A percentile compares a stretch with the other conserved stretches of the same genome.
Evolutionary conservation across 2,888 invertebrate species (phyloP).

Genomic region (Julus scandinavius): DNA sequence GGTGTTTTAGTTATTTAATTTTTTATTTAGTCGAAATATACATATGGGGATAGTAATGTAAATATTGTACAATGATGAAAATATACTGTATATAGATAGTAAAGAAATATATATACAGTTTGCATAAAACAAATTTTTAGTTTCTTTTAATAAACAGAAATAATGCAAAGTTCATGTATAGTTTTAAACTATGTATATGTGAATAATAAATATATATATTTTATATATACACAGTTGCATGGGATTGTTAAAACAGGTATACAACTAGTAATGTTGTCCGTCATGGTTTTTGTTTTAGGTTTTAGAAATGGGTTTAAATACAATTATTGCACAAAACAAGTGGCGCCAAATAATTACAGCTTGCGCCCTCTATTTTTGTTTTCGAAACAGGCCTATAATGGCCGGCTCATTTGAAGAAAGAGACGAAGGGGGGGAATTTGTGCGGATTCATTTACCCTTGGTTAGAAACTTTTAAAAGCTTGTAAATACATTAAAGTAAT

Average conservation of each 20-base stretch:
- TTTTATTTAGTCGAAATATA: too few species aligned
- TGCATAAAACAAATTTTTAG: too few species aligned
- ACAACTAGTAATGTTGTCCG: background rate
- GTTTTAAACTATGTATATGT: too few species aligned
- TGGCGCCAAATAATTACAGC: slow-evolving; percentile 45
- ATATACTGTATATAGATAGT: too few species aligned
- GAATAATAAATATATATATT: too few species aligned
- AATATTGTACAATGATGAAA: too few species aligned
- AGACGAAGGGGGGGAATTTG: slow-evolving; percentile 35
- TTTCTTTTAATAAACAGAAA: too few species aligned
- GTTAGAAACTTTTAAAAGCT: slow-evolving; percentile 46
- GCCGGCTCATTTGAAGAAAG: slow-evolving; percentile 22
- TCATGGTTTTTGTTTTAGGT: background rate
- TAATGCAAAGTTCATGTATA: background rate
- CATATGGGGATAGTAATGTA: too few species aligned
- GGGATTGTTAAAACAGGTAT: too few species aligned
- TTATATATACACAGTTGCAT: too few species aligned
- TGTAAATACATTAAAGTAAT: slow-evolving; percentile 46
- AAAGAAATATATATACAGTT: too few species aligned
- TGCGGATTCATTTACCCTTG: slow-evolving; percentile 45
- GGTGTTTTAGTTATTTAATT: too few species aligned
- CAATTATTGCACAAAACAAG: slow-evolving; percentile 27
- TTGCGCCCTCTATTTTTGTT: slow-evolving; percentile 29
- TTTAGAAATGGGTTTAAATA: background rate
- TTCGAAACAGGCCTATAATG: slow-evolving; percentile 1